Base-by-base conservation (phyloP, 2,797 vertebrate species). In the Hozukius guyotensis region DNA sequence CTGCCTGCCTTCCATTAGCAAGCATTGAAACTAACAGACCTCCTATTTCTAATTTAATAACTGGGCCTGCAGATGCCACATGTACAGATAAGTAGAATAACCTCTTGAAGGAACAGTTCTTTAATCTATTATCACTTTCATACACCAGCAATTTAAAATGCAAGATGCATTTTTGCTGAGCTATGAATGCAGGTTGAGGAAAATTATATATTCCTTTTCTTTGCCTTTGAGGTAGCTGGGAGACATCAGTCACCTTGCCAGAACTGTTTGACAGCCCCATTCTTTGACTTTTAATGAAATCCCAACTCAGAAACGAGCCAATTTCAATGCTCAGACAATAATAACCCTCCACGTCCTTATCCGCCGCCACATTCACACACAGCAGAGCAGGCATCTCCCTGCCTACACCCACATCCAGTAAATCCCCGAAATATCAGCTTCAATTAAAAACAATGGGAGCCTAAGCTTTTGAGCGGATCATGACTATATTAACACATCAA, bases 241-340 rank as follows among this genome's bases (percentile, higher is more conserved):
- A 85, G 77, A 88, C 89, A 93, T 94, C 89, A 82, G 85, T 94
- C 91, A 94, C 84, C 86, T 86, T 78, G 86, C 71, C 60, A 78
- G 69, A 80, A 75, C 68, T 25, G 65, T 87, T 74, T 83, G 90
- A 91, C 89, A 92, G 84, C 69, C 78, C 65, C 42, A 87, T 92
- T 94, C 83, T 92, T 85, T 87, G 83, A 89, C 52, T 82, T 93
- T 85, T 93, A 93, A 94, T 94, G 87, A 94, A 94, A 93, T 92
- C 79, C 72, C 60, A 82, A 77, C 75, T 75, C 85, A 87, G 81
- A 88, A 93, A 90, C 83, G 81, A 82, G 80, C 61, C 86, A 70
- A 88, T 93, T 94, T 88, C 72, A 87, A 89, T 85, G 77, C 86
- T 86, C 80, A 80, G 65, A 88, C 89, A 90, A 94, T 91, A 89